These are phyloP conservation scores for Megalopta genalis DNA, from an alignment of 1,140 invertebrate species.

Conservation along the genomic window DNA sequence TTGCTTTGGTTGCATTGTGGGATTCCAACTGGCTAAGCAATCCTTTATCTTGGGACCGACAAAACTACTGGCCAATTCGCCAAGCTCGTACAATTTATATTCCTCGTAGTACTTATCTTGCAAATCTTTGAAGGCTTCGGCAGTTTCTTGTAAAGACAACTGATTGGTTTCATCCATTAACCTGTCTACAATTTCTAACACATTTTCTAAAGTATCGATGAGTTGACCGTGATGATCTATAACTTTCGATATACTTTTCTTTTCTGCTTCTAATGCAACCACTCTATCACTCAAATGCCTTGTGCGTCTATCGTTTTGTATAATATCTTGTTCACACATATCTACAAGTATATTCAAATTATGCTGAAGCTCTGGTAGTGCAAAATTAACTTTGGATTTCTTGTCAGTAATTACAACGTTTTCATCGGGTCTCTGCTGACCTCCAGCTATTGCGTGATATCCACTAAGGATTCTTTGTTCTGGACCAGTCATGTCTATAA, in stretches of 20 bases:
- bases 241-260: constrained; percentile 85
- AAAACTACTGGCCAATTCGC: constrained; percentile 84
- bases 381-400: constrained; percentile 83
- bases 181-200: constrained; percentile 86
- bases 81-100: constrained; percentile 84
- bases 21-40: constrained; percentile 87
- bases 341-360: constrained; percentile 96
- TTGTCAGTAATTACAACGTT: constrained; percentile 80
- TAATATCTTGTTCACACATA: constrained; percentile 97
- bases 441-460: constrained; percentile 92
- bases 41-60: constrained; percentile 85
- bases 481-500: constrained; percentile 99
- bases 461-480: constrained; percentile 96
- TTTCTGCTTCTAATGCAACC: constrained; percentile 89
- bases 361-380: constrained; percentile 93
- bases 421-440: constrained; percentile 82
- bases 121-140: constrained; percentile 87
- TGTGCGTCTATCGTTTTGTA: constrained; percentile 91
- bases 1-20: constrained; percentile 83
- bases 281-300: constrained; percentile 89
- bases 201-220: constrained; percentile 87
- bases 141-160: constrained; percentile 87
- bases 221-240: constrained; percentile 87
- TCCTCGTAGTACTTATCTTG: constrained; percentile 84
- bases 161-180: constrained; percentile 82